phyloP scores from a whole-genome alignment of 1,140 invertebrate genomes.

The Agrypnia vestita region DNA sequence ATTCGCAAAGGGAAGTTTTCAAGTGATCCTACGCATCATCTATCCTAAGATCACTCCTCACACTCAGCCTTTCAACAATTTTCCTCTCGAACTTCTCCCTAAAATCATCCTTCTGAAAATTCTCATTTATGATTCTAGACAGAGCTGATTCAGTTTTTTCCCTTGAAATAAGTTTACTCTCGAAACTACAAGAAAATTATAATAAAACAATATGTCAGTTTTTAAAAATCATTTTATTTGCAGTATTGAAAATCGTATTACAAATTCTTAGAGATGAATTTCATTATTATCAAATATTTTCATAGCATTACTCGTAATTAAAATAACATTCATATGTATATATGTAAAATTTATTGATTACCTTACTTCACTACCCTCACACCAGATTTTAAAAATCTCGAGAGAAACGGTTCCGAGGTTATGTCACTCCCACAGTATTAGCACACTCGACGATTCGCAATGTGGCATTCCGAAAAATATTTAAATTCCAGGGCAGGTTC shows the following conservation, averaged over 20 bases:
- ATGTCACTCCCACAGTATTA: not conserved
- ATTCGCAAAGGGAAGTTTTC: no score
- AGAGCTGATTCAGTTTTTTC: no score
- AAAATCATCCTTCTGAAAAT: no score
- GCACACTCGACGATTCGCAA: not conserved
- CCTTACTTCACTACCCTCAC: conserved; percentile 51
- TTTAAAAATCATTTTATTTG: conserved; percentile 55
- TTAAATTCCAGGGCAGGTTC: not conserved
- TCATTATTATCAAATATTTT: conserved; percentile 55
- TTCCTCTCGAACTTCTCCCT: no score
- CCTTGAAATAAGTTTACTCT: no score
- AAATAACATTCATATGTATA: conserved; percentile 55
- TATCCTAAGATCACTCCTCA: no score
- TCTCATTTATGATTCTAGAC: no score
- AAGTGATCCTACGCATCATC: no score
- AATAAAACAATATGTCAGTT: conserved; percentile 28
- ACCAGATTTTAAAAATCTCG: conserved; percentile 51
- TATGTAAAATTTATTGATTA: conserved; percentile 56
- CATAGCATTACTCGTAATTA: conserved; percentile 55
- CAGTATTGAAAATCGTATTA: conserved; percentile 55
- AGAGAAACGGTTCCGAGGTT: conserved; percentile 45
- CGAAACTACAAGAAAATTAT: no score
- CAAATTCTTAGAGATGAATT: conserved; percentile 50
- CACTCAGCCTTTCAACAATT: no score
- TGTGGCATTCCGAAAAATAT: no score